phyloP scores from a whole-genome alignment of 1,140 invertebrate species.

The Diabrotica virgifera region DNA sequence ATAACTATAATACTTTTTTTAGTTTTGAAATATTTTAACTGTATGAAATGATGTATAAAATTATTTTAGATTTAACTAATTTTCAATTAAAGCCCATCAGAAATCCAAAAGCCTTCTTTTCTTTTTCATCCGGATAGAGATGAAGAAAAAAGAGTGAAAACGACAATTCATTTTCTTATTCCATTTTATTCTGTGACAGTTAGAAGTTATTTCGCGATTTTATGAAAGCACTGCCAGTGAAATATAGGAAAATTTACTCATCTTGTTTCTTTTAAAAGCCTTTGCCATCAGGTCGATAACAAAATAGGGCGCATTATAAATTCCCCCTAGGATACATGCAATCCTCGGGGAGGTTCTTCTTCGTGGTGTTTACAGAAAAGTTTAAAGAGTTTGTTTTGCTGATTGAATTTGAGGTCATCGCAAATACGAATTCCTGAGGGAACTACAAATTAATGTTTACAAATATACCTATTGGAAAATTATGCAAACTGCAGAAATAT shows the following conservation, averaged over 20 bases:
- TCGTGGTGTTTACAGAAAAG: no score
- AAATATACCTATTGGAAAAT: no score
- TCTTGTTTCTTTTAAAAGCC: constrained; percentile 10
- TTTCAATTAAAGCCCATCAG: not conserved
- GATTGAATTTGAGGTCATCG: no score
- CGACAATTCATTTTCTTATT: constrained; percentile 13
- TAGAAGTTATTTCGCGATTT: constrained; percentile 6
- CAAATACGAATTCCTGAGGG: no score
- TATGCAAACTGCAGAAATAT: no score
- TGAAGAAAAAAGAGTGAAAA: constrained; percentile 12
- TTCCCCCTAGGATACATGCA: not conserved
- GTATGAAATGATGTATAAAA: no score
- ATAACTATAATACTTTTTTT: no score
- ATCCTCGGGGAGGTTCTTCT: no score
- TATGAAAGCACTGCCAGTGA: constrained; percentile 9
- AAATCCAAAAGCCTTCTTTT: not conserved
- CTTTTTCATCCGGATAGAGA: not conserved
- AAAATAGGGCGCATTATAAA: not conserved
- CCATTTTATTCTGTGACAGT: constrained; percentile 10
- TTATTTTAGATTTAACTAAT: not conserved
- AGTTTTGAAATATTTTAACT: no score
- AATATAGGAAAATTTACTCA: constrained; percentile 10
- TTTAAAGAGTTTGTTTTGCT: no score
- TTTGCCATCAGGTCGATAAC: constrained; percentile 8
- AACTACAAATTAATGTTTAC: no score